A percentile compares a stretch with the other conserved stretches of the same genome.
phyloP scores from a whole-genome alignment of 1,140 invertebrate species.

The Plectrocnemia conspersa region DNA sequence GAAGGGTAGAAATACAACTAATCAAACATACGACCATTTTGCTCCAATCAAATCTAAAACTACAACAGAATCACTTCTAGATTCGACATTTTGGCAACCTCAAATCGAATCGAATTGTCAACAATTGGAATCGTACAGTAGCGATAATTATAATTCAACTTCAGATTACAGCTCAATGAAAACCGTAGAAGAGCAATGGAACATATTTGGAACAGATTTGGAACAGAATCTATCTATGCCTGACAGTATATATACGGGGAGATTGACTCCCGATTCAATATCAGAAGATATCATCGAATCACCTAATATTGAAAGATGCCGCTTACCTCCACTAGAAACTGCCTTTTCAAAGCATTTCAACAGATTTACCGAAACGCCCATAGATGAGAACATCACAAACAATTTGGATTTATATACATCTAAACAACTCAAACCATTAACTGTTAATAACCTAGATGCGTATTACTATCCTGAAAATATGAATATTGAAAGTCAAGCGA shows the following conservation, averaged over 20 bases:
- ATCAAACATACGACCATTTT: not conserved
- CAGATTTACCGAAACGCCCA: constrained; percentile 37
- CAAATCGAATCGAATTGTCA: not conserved
- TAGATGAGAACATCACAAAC: constrained; percentile 33
- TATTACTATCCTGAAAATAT: constrained; percentile 48
- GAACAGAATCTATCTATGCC: constrained; percentile 17
- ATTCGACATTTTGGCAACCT: constrained; percentile 14
- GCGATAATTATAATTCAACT: constrained; percentile 12
- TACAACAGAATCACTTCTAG: constrained; percentile 10
- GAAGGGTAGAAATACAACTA: constrained; percentile 18
- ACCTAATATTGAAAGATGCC: constrained; percentile 39
- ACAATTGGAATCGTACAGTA: constrained; percentile 15
- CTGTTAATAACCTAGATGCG: constrained; percentile 44
- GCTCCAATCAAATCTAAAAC: not conserved
- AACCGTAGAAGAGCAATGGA: constrained; percentile 7
- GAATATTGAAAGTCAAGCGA: not conserved
- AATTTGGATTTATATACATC: constrained; percentile 37
- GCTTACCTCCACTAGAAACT: constrained; percentile 48
- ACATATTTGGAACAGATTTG: constrained; percentile 15
- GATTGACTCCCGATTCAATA: constrained; percentile 41
- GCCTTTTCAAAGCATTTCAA: constrained; percentile 48
- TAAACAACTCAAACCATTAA: constrained; percentile 31
- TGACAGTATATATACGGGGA: constrained; percentile 17
- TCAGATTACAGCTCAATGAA: constrained; percentile 28
- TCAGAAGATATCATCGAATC: constrained; percentile 43